Base-by-base conservation (phyloP, 92 coral and sea anemone genomes). In the Epizoanthus ramosus region DNA sequence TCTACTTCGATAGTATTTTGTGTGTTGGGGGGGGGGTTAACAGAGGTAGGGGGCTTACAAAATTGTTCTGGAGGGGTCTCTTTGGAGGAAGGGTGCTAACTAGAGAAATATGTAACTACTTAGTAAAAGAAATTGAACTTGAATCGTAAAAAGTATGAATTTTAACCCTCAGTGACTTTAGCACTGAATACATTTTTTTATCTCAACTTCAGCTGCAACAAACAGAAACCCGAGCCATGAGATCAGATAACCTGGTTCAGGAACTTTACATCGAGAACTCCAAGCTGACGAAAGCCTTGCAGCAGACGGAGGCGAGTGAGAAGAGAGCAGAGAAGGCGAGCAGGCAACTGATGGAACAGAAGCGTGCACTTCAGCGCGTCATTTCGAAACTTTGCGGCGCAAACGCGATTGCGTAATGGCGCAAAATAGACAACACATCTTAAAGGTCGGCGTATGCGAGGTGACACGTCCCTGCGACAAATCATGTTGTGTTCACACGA, bases 311-410 rank as follows among this genome's bases (percentile, higher is more conserved):
- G 70, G 97, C 94, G 54, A 90, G 81, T 58, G 98, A 97, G 88
- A 97, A 94, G 87, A 92, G 87, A 89, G 94, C 98, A 3, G 99
- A 97, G 75, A 97, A 94, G 68, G 92, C 92, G 45, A 93, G 88
- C 63, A 89, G 99, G 17, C 99, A 97, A 45, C 91, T 97, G 3
- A 77, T 89, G 88, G 99, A 97, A 80, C 99, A 97, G 80, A 97
- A 97, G 81, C 95, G 91, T 35, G 99, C 99, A 7, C 84, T 97
- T 22, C 99, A 97, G 64, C 86, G 99, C 59, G 99, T 97, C 39
- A 97, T 97, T 64, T 97, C 99, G 16, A 97, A 97, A 74, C 91
- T 97, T 19, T 97, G 99, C 64, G 99, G 99, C 24, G 99, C 99
- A 18, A 97, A 97, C 83, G 99, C 99, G 31, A 92, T 97, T 41